Conservation (phyloP, 2,888 invertebrate genomes). For the Phortica magna region DNA sequence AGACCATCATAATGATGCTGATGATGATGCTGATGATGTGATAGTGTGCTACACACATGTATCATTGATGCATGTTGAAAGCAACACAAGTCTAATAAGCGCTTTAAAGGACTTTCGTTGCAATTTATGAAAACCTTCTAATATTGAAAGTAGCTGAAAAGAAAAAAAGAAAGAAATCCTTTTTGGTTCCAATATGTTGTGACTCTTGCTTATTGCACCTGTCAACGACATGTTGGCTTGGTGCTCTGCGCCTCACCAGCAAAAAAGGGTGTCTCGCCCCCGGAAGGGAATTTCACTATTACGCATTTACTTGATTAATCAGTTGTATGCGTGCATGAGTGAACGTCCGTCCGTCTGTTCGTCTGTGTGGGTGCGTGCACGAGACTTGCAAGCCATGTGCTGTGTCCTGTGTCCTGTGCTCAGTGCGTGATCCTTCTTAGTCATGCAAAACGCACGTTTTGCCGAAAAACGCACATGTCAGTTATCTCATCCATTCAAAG, state of each 20-base stretch:
- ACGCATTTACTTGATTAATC: slow-evolving; percentile 71
- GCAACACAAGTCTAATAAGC: neutral
- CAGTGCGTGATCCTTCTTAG: slow-evolving; percentile 58
- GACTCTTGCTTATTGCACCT: neutral
- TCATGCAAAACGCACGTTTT: slow-evolving; percentile 61
- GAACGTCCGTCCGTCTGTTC: slow-evolving; percentile 37
- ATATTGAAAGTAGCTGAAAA: neutral
- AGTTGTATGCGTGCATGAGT: slow-evolving; percentile 65
- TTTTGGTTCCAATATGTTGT: neutral
- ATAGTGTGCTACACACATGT: neutral
- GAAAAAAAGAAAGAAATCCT: neutral
- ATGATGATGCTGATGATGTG: neutral
- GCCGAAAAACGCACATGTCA: neutral
- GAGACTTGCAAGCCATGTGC: slow-evolving; percentile 35
- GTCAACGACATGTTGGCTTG: neutral
- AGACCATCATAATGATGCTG: neutral
- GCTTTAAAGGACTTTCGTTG: neutral
- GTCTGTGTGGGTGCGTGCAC: slow-evolving; percentile 23
- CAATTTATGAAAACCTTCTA: neutral
- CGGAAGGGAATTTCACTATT: slow-evolving; percentile 38
- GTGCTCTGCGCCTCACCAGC: too few species aligned
- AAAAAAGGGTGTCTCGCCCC: too few species aligned
- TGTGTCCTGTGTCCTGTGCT: slow-evolving; percentile 36
- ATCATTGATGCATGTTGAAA: neutral
- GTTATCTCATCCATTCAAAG: neutral